Percentiles rank a stretch among this genome's conserved stretches.
Conservation (phyloP, 2,797 vertebrate genomes). For the Melanotaenia pygmaea region DNA sequence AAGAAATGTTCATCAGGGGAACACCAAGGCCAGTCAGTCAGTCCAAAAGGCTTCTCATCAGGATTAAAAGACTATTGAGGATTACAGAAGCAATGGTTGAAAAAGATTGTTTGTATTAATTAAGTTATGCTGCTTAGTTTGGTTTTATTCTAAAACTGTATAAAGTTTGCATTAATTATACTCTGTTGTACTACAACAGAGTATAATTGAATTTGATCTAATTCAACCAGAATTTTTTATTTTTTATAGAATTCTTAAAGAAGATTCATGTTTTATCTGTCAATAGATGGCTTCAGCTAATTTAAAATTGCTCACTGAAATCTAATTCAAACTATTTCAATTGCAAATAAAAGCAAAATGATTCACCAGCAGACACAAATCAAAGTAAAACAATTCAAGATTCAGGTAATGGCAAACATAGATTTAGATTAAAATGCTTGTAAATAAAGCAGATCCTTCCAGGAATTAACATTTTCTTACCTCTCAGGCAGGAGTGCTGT, state of each 20-base stretch:
- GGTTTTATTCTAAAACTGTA: not conserved
- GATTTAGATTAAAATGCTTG: not conserved
- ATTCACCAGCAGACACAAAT: not conserved
- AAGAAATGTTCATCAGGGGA: constrained; percentile 50
- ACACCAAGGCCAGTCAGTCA: constrained; percentile 24
- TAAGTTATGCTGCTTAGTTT: not conserved
- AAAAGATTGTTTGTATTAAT: constrained; percentile 17
- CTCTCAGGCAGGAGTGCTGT: constrained; percentile 13
- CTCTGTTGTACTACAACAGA: not conserved
- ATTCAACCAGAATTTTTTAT: not conserved
- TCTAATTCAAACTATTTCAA: not conserved
- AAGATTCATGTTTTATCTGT: not conserved
- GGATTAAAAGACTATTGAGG: constrained; percentile 48
- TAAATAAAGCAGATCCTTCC: not conserved
- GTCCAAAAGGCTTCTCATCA: constrained; percentile 26
- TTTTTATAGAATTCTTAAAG: not conserved
- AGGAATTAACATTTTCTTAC: constrained; percentile 37
- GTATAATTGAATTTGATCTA: not conserved
- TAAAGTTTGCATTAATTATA: not conserved
- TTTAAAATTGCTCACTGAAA: not conserved
- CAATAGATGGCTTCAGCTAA: not conserved
- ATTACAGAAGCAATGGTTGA: constrained; percentile 37
- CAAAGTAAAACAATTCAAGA: not conserved
- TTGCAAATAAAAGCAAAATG: not conserved
- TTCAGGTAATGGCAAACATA: not conserved